Evolutionary conservation across 2,888 invertebrate genomes (phyloP).

Genomic region (Thumatha senex): DNA sequence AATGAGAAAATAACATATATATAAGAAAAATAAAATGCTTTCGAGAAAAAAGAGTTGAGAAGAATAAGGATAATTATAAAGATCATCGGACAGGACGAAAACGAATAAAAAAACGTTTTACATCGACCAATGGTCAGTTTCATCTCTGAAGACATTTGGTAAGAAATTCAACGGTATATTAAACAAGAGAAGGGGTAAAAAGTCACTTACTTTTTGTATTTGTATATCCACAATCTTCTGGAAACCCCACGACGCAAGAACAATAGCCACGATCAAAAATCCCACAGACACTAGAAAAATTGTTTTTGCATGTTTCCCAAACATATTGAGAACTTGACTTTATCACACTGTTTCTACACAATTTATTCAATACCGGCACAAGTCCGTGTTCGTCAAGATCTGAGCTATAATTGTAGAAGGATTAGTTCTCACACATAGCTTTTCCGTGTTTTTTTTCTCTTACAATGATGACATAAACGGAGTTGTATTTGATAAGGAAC

Average conservation of each 20-base stretch:
- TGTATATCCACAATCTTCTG: constrained; percentile 71
- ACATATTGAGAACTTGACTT: constrained; percentile 48
- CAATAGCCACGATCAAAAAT: constrained; percentile 62
- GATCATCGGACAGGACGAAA: too few relatives aligned
- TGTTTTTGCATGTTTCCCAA: constrained; percentile 60
- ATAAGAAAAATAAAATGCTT: too few relatives aligned
- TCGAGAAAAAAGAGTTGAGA: too few relatives aligned
- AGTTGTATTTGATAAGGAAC: constrained; percentile 13
- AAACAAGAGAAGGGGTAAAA: not conserved
- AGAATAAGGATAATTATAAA: too few relatives aligned
- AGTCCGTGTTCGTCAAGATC: constrained; percentile 37
- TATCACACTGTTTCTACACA: not conserved
- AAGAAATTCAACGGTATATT: too few relatives aligned
- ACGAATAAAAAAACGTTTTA: too few relatives aligned
- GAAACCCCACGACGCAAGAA: constrained; percentile 76
- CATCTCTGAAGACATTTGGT: too few relatives aligned
- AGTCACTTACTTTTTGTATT: constrained; percentile 71
- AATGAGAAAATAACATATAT: too few relatives aligned
- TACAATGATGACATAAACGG: constrained; percentile 7
- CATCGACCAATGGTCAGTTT: too few relatives aligned
- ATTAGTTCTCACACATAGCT: constrained; percentile 27
- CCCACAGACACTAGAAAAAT: constrained; percentile 60
- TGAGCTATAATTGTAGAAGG: constrained; percentile 37
- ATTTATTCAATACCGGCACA: constrained; percentile 15
- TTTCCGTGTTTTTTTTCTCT: constrained; percentile 28